phyloP scores from a whole-genome alignment of 2,888 invertebrate species.

The Notodonta ziczac region DNA sequence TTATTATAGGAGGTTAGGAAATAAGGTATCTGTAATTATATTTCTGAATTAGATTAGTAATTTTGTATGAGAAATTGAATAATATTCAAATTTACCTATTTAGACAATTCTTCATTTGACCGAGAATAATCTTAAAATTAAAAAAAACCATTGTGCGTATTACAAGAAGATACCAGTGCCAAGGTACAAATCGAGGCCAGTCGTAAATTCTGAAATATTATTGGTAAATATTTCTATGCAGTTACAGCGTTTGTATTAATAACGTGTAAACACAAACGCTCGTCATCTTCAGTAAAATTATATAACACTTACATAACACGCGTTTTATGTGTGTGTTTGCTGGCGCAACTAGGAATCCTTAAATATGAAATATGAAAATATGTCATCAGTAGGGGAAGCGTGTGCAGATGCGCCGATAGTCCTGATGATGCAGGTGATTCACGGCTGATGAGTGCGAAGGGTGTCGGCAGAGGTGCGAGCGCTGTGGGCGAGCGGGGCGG shows the following conservation, averaged over 20 bases:
- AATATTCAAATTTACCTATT: no score
- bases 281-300: conserved; percentile 24
- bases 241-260: not conserved
- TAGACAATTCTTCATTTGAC: no score
- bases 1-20: no score
- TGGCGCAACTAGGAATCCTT: conserved; percentile 17
- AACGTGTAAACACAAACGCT: conserved; percentile 12
- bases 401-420: conserved; percentile 36
- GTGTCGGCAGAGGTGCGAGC: conserved; percentile 77
- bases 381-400: conserved; percentile 3
- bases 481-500: conserved; percentile 82
- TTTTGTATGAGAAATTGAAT: no score
- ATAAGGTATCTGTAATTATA: no score
- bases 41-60: no score
- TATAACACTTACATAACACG: conserved; percentile 30
- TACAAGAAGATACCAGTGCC: no score
- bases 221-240: no score
- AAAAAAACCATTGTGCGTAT: no score
- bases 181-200: no score
- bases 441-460: conserved; percentile 78
- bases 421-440: conserved; percentile 67
- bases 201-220: no score
- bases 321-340: conserved; percentile 19
- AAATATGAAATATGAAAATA: conserved; percentile 16
- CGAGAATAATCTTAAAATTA: no score